Base-by-base conservation (phyloP, 2,113 vertebrate species). In the Oxyruncus cristatus region DNA sequence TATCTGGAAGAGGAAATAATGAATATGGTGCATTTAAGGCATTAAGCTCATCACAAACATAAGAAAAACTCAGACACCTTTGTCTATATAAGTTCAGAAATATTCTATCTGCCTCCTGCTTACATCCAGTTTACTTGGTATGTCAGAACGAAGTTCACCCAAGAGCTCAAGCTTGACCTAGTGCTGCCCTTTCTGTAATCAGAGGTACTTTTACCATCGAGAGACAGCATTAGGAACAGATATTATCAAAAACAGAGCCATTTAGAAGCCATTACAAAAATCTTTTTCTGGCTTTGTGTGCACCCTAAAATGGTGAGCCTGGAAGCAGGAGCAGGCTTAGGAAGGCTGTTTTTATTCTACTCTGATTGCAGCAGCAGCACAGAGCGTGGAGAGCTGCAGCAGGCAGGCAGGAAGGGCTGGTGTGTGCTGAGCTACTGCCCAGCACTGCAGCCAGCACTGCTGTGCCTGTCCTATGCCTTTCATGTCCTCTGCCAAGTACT, bases 331-430 rank as follows among this genome's bases (percentile, higher is more conserved):
- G 37, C 1, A 28, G 21, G 28, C 7, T 55, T 41, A 28, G 6
- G 0, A 1, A 46, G 42, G 26, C 30, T 33, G 22, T 5, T 56
- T 33, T 46, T 8, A 3, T 42, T 42, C n/a, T 41, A 33, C 42
- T 30, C 1, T 1, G 74, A 8, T 2, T 42, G 58, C 76, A 46
- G 66, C 49, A 74, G 42, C 21, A 66, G 21, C 12, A 7, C 10
- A 8, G 42, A 33, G 14, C 49, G 37, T 1, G 1, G 5, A 23
- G 18, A 7, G 19, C 32, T 71, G 2, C 42, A 14, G 49, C 8
- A 14, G 32, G 28, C 24, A 15, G 27, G 28, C 27, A 33, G 63
- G 41, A 66, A 66, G 27, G 66, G 10, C 56, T 55, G 52, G 28
- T 42, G 22, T 5, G 0, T 6, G 23, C n/a, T 62, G 21, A 2